Evolutionary conservation across 2,113 vertebrate species (phyloP), one percentile per base, ranked within the genome.

Genomic region (Athene cunicularia): DNA sequence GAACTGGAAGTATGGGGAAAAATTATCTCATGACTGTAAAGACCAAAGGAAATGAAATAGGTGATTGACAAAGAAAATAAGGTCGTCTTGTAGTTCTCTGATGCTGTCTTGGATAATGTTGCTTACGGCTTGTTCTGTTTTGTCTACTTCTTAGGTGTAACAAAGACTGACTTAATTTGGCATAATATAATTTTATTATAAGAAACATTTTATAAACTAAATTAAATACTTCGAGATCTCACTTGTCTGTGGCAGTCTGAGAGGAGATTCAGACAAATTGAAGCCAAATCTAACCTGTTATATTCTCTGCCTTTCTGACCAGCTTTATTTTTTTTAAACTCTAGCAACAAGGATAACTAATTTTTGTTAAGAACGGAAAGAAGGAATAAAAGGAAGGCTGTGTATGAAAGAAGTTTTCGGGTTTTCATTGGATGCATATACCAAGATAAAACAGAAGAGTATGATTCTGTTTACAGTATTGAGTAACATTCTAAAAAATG

Each of bases 321-420:
- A 68, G 66, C 35, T 75, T 75, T 73, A 80, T 88, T 83, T 84
- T 86, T 12, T 86, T 86, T 71, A 89, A 6, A 50, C 84, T 82
- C 60, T 93, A 84, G 93, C 87, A 93, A 85, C 66, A 96, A 76
- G 52, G 55, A 59, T 93, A 77, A 93, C 37, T 95, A 56, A 80
- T 95, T 93, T 88, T 90, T 94, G 26, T 77, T 82, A 87, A 92
- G 80, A 90, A 47, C 87, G 67, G 58, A 85, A 91, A 90, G 77
- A 87, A 93, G 56, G 66, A 39, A 45, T 87, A 66, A 94, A 93
- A 76, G 95, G 60, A 95, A 85, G 71, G 62, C 74, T 77, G 50
- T 95, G 12, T 82, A 28, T 82, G 71, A 96, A 63, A 90, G 66
- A 90, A 14, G 53, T 93, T 94, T 94, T 70, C 47, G 59, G 13